Evolutionary conservation across 2,888 invertebrate species (phyloP).

Genomic region (Euclidia mi): DNA sequence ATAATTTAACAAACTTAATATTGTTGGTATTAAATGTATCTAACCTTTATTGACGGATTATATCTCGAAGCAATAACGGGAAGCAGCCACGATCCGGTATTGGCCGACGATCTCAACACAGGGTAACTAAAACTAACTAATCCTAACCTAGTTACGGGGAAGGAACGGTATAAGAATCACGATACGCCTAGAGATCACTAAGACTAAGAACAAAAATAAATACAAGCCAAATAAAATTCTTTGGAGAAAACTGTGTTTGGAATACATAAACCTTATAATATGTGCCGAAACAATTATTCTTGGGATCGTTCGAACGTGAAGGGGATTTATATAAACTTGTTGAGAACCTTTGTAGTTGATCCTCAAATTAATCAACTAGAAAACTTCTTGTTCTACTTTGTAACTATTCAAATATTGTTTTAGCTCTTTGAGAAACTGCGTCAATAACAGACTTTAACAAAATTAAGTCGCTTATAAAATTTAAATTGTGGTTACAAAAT

Average conservation of each 20-base stretch:
- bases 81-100: slow-evolving; percentile 34
- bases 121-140: slow-evolving; percentile 61
- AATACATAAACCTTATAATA: slow-evolving; percentile 51
- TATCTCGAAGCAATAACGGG: slow-evolving; percentile 41
- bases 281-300: slow-evolving; percentile 34
- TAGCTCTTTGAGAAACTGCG: neutral
- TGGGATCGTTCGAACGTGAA: slow-evolving; percentile 16
- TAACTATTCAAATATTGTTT: slow-evolving; percentile 17
- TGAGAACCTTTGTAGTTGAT: slow-evolving; percentile 35
- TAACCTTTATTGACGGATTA: neutral
- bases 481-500: no score
- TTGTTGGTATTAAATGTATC: no score
- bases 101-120: slow-evolving; percentile 44
- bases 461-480: no score
- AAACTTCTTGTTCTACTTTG: slow-evolving; percentile 30
- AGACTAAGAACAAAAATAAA: slow-evolving; percentile 48
- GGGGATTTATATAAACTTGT: slow-evolving; percentile 36
- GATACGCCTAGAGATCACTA: slow-evolving; percentile 44
- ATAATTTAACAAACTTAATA: no score
- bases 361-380: slow-evolving; percentile 44
- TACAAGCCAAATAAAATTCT: slow-evolving; percentile 68
- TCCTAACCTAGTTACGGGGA: slow-evolving; percentile 61
- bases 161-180: slow-evolving; percentile 49
- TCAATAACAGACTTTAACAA: neutral
- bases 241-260: slow-evolving; percentile 54